These are phyloP conservation scores for Sesia apiformis DNA, from an alignment of 2,888 invertebrate species.

Conservation along the genomic window DNA sequence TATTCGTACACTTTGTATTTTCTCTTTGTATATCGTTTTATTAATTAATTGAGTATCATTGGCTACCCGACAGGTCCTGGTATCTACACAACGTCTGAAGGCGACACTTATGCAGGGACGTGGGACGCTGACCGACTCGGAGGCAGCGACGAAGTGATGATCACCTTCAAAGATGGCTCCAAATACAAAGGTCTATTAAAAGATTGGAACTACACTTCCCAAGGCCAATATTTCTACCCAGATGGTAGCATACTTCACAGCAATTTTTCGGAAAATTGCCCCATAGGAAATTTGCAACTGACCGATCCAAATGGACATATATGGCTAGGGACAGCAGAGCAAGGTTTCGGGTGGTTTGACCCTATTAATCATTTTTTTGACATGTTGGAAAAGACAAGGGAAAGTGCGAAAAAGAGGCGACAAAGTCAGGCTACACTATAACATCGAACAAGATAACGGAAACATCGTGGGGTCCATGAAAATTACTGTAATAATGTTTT, in stretches of 20 bases:
- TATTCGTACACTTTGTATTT: too few species aligned
- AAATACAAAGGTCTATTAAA: constrained; percentile 63
- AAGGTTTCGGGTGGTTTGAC: constrained; percentile 49
- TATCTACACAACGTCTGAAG: constrained; percentile 73
- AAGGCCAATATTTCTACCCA: constrained; percentile 65
- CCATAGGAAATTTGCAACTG: constrained; percentile 48
- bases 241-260: constrained; percentile 61
- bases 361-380: constrained; percentile 59
- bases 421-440: constrained; percentile 1
- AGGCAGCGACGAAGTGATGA: constrained; percentile 32
- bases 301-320: constrained; percentile 66
- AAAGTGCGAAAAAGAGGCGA: constrained; percentile 10
- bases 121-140: constrained; percentile 73
- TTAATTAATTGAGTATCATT: too few species aligned
- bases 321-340: constrained; percentile 66
- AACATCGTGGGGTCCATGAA: too few species aligned
- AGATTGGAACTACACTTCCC: constrained; percentile 61
- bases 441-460: too few species aligned
- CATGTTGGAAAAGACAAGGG: constrained; percentile 34
- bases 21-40: too few species aligned
- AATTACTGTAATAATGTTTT: too few species aligned
- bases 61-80: constrained; percentile 49
- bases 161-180: constrained; percentile 60
- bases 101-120: constrained; percentile 67
- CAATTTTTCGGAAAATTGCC: constrained; percentile 68